Evolutionary conservation across 2,797 vertebrate species (phyloP), one percentile per base, ranked within the genome.

Genomic region (Siniperca obscura): DNA sequence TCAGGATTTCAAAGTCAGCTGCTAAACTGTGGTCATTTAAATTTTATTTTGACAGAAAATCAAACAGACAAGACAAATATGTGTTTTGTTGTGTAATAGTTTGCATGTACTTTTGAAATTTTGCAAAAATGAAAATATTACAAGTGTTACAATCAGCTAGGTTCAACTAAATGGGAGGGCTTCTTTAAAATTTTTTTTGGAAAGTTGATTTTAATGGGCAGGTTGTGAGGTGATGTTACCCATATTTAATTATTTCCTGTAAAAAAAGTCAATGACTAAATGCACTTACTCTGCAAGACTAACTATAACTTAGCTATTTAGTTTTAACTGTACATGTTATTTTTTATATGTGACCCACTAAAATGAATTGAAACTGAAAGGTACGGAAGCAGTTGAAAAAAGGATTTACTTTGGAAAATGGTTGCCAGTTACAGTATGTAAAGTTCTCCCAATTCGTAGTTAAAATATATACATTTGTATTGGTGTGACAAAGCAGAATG

Each of bases 41-140:
- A 52, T 27, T 48, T 61, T 50, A 52, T 27, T 61, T 62, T 64
- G 60, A 42, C 42, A 53, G 67, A 30, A 53, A 52, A 36, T 22
- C 5, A 2, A 55, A 42, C 21, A 16, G 34, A 40, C 17, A 69
- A 57, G 55, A 6, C 25, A 57, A 12, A 27, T 67, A 21, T 62
- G 5, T 40, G 19, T 53, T 64, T 53, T 22, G 6, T 52, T 25
- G 36, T 27, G 22, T 13, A 44, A 44, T 40, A 30, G 19, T 66
- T 48, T 13, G 16, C 25, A 66, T 66, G 25, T 30, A 11, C 48
- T 21, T 50, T 50, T 50, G 9, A 25, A 56, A 34, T 60, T n/a
- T 34, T 44, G 48, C 16, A 34, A 59, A 16, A 30, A 30, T 30
- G 9, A n/a, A 53, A 53, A 53, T 5, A 3, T 7, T 52, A 8